These are phyloP conservation scores for Bryconaethiops microstoma DNA, from an alignment of 2,797 vertebrate species.

Conservation along the genomic window DNA sequence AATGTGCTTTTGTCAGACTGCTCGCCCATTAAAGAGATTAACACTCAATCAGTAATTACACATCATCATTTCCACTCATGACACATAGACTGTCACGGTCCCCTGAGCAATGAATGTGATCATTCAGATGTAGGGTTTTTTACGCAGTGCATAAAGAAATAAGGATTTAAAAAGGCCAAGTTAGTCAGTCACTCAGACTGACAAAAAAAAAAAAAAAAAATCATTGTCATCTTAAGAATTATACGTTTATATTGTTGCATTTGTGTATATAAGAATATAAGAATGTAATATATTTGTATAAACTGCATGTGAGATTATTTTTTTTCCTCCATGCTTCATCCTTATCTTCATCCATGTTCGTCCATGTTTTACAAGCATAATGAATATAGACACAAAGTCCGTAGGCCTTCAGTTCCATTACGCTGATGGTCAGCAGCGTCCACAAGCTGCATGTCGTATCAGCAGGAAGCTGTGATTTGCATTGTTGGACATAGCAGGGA, in stretches of 20 bases:
- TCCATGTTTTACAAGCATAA: not conserved
- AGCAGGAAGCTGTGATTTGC: slow-evolving; percentile 21
- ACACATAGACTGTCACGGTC: slow-evolving; percentile 55
- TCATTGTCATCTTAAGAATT: too few species aligned
- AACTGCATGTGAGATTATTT: too few species aligned
- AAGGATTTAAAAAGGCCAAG: too few species aligned
- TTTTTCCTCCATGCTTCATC: too few species aligned
- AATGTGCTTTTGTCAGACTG: slow-evolving; percentile 53
- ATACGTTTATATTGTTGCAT: too few species aligned
- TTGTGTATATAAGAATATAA: not conserved
- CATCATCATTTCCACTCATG: slow-evolving; percentile 51
- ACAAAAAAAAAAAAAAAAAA: too few species aligned
- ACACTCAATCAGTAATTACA: slow-evolving; percentile 64
- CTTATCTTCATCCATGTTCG: not conserved
- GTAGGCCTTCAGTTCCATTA: too few species aligned
- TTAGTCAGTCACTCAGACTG: too few species aligned
- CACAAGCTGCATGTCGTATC: not conserved
- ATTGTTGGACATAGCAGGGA: slow-evolving; percentile 30
- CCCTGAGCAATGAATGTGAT: slow-evolving; percentile 63
- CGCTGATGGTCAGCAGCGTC: not conserved
- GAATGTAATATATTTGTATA: not conserved
- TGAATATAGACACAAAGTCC: not conserved
- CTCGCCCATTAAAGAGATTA: slow-evolving; percentile 45
- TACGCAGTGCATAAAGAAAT: slow-evolving; percentile 51
- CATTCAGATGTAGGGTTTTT: slow-evolving; percentile 55